Evolutionary conservation across 2,888 invertebrate species (phyloP).

Genomic region (Dorcus hopei): DNA sequence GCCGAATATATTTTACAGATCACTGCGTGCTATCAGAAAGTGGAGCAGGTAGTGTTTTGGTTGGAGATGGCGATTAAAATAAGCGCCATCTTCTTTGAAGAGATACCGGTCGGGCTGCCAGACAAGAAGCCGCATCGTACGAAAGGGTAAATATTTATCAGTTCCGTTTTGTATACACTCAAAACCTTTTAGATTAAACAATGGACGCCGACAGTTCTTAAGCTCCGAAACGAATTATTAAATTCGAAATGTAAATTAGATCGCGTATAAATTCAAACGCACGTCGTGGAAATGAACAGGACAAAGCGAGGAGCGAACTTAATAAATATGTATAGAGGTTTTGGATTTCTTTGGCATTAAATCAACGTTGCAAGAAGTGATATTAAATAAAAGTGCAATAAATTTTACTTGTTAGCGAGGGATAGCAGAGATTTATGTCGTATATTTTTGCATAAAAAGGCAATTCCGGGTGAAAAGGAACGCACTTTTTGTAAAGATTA

Average conservation of each 20-base stretch:
- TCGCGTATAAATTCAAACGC: too few species aligned
- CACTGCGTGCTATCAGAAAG: neutral
- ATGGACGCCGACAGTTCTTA: neutral
- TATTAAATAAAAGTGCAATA: constrained; percentile 13
- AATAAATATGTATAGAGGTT: neutral
- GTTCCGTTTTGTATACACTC: constrained; percentile 5
- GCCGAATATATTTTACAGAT: neutral
- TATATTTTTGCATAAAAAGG: constrained; percentile 18
- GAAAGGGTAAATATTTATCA: constrained; percentile 18
- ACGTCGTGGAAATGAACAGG: too few species aligned
- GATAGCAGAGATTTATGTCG: constrained; percentile 9
- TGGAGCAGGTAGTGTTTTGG: neutral
- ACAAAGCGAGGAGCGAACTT: too few species aligned
- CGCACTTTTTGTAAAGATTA: constrained; percentile 9
- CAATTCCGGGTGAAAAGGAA: constrained; percentile 10
- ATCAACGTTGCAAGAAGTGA: constrained; percentile 1
- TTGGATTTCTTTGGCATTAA: constrained; percentile 1
- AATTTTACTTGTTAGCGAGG: constrained; percentile 5
- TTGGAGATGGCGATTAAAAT: neutral
- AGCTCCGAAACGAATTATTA: neutral
- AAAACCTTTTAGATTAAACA: neutral
- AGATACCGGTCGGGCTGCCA: neutral
- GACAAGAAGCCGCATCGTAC: neutral
- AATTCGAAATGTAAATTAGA: neutral
- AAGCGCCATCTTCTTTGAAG: too few species aligned